phyloP scores from a whole-genome alignment of 1,140 invertebrate genomes.

The Druon quercuslanigerum region DNA sequence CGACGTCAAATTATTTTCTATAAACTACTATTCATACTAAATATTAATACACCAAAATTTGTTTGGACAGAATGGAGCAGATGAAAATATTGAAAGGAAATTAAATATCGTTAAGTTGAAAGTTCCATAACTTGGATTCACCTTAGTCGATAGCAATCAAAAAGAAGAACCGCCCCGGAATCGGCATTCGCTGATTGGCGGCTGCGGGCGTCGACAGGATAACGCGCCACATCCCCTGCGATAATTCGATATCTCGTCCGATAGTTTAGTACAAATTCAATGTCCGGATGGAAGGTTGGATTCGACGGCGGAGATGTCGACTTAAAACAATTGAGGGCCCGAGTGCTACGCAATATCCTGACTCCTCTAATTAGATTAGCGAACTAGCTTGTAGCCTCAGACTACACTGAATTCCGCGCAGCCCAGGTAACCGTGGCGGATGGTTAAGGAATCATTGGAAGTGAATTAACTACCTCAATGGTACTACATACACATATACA shows the following conservation, averaged over 20 bases:
- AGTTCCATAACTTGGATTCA: background rate
- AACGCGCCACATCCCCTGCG: conserved; percentile 51
- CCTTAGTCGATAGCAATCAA: conserved; percentile 42
- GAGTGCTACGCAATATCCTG: conserved; percentile 75
- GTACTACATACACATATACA: background rate
- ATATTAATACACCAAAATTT: background rate
- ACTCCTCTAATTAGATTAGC: conserved; percentile 74
- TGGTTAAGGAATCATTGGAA: conserved; percentile 37
- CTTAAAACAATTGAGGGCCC: conserved; percentile 74
- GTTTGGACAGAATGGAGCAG: background rate
- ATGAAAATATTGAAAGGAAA: conserved; percentile 21
- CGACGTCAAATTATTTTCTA: too few species aligned
- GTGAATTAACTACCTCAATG: conserved; percentile 33
- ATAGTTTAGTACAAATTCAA: conserved; percentile 75
- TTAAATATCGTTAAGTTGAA: background rate
- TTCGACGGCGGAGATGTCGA: conserved; percentile 70
- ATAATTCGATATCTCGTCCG: conserved; percentile 69
- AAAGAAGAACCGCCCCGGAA: conserved; percentile 54
- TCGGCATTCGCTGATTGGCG: conserved; percentile 25
- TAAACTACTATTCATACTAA: too few species aligned
- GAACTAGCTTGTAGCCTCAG: conserved; percentile 65
- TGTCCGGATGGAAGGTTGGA: conserved; percentile 66
- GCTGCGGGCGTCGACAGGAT: conserved; percentile 39
- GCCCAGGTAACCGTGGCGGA: conserved; percentile 59
- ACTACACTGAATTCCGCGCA: conserved; percentile 61